Conservation (phyloP, 2,888 invertebrate species). For the Hirudinaria manillensis region DNA sequence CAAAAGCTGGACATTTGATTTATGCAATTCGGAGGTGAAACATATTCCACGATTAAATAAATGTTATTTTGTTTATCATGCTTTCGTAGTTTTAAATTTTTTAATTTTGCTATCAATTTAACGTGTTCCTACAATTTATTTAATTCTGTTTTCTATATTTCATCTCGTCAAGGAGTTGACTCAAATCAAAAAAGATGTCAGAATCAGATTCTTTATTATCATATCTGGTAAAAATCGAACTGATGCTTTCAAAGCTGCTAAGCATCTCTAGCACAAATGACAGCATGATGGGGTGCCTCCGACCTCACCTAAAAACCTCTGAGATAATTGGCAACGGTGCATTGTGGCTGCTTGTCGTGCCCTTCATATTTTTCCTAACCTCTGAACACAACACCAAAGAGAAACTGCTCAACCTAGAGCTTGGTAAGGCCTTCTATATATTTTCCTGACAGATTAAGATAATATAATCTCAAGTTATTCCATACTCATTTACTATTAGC, state of each 20-base stretch:
- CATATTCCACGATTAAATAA: too few relatives aligned
- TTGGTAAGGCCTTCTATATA: background rate
- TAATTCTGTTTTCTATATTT: too few relatives aligned
- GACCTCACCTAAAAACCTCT: background rate
- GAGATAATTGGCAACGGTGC: conserved; percentile 7
- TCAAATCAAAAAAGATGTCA: too few relatives aligned
- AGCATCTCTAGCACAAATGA: background rate
- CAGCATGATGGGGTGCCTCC: conserved; percentile 3
- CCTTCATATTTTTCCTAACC: background rate
- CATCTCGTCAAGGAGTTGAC: too few relatives aligned
- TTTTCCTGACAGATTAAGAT: background rate
- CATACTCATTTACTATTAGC: conserved; percentile 1
- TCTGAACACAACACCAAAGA: background rate
- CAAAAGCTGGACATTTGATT: too few relatives aligned
- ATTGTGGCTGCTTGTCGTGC: background rate
- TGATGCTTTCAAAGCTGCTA: background rate
- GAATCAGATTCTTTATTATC: too few relatives aligned
- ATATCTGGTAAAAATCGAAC: too few relatives aligned
- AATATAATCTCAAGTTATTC: background rate
- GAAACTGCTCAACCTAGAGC: conserved; percentile 11
- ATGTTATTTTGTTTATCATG: too few relatives aligned
- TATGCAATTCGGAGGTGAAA: too few relatives aligned
- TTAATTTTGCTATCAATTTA: too few relatives aligned
- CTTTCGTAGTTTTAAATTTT: too few relatives aligned
- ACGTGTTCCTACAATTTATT: too few relatives aligned